Base-by-base conservation (phyloP, 1,140 invertebrate species). In the Pogonus chalceus region DNA sequence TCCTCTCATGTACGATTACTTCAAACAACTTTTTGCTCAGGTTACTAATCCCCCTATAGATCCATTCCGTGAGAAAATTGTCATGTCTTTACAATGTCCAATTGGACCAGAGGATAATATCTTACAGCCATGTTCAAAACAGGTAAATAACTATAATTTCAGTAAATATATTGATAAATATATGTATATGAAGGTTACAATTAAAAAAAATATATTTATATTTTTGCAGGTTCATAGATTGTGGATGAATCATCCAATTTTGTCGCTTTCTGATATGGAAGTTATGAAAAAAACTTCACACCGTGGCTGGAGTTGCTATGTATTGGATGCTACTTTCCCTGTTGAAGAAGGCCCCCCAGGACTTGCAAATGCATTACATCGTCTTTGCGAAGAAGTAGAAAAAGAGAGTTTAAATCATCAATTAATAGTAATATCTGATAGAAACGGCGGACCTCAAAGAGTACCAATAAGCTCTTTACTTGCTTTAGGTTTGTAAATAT, bases 1-100 rank as follows among this genome's bases (percentile, higher is more conserved):
- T 66, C 96, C 96, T 1, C 72, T 97, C 46, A 78, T 91, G 1
- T 99, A 96, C 70, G 92, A 95, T 60, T 99, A 99, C 69, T 99
- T 99, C 74, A 98, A 99, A 69, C 96, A 99, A 71, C 76, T 98
- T n/a, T 99, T 99, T 75, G 96, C 96, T 21, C 96, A 99, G 79
- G 96, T 98, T 43, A 99, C 96, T 56, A 99, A 99, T 77, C 96
- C 96, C n/a, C 96, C 96, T 2, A 98, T 99, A 59, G 96, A 99
- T 80, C 96, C 96, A 35, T 98, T 99, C 79, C 84, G 96, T 62
- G 96, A 99, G 73, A 93, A 92, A 70, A 91, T 98, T 57, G 95
- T 99, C 49, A 99, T 99, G 95, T 97, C 95, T 0, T 74, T 99
- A 65, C 82, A 92, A 55, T 90, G 88, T 64, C 89, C 89, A 0